A percentile compares a stretch with the other conserved stretches of the same genome.
Conservation (phyloP, 2,797 vertebrate species). For the Premnoplex brunnescens region DNA sequence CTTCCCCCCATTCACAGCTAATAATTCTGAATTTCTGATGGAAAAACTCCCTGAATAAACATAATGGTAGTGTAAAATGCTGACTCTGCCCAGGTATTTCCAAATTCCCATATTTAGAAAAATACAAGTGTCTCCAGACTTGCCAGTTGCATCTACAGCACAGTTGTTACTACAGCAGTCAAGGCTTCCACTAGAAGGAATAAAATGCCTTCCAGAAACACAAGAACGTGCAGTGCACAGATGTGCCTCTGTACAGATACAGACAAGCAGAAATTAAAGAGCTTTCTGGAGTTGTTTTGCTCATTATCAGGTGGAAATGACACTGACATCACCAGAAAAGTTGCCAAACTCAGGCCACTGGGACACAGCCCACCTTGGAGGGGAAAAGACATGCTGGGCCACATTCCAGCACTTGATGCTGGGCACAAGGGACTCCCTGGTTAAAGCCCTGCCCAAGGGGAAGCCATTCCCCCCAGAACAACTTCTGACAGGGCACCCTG, state of each 20-base stretch:
- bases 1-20: neutral
- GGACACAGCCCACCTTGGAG: neutral
- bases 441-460: neutral
- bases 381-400: neutral
- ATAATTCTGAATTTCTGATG: neutral
- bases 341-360: neutral
- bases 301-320: neutral
- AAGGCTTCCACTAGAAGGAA: neutral
- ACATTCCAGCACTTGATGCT: neutral
- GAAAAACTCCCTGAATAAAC: neutral
- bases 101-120: neutral
- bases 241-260: neutral
- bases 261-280: neutral
- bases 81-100: neutral
- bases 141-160: neutral
- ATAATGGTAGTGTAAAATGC: neutral
- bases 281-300: neutral
- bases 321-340: neutral
- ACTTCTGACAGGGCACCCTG: neutral
- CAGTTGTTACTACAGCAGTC: neutral
- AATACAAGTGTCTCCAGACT: neutral
- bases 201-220: neutral
- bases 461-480: neutral
- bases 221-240: fast-evolving
- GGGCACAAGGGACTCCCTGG: neutral